Conservation (phyloP, 2,888 invertebrate species). For the Hipparchia sbordonii region DNA sequence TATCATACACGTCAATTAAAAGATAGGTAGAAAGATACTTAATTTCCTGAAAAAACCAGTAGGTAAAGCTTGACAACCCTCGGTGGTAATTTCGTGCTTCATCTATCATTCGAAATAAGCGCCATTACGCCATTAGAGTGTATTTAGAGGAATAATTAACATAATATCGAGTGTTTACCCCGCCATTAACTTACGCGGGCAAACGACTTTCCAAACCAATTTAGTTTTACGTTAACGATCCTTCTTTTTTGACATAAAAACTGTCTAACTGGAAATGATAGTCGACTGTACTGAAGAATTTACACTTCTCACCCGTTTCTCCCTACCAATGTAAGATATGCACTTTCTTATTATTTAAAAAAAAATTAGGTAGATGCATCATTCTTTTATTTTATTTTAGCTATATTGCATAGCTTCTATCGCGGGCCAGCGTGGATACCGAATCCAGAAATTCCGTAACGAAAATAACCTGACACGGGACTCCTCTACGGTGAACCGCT, state of each 20-base stretch:
- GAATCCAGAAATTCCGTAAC: no score
- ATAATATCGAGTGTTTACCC: slow-evolving; percentile 45
- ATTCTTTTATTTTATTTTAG: no score
- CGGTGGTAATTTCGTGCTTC: slow-evolving; percentile 51
- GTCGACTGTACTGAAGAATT: background rate
- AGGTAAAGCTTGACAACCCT: background rate
- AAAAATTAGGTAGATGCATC: no score
- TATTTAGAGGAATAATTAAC: slow-evolving; percentile 52
- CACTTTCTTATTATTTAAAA: no score
- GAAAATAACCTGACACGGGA: no score
- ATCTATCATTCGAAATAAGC: slow-evolving; percentile 65
- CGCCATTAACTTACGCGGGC: slow-evolving; percentile 4
- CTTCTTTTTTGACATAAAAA: background rate
- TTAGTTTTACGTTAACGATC: background rate
- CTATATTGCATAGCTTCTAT: no score
- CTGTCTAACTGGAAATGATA: background rate
- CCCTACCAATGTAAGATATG: no score
- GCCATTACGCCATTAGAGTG: slow-evolving; percentile 49
- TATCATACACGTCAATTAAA: no score
- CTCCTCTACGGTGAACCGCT: no score
- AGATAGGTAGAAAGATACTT: no score
- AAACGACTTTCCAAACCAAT: background rate
- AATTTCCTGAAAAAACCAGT: background rate
- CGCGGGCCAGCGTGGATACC: no score
- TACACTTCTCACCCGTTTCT: no score